Conservation (phyloP, 2,113 vertebrate genomes). For the Amblyornis subalaris region DNA sequence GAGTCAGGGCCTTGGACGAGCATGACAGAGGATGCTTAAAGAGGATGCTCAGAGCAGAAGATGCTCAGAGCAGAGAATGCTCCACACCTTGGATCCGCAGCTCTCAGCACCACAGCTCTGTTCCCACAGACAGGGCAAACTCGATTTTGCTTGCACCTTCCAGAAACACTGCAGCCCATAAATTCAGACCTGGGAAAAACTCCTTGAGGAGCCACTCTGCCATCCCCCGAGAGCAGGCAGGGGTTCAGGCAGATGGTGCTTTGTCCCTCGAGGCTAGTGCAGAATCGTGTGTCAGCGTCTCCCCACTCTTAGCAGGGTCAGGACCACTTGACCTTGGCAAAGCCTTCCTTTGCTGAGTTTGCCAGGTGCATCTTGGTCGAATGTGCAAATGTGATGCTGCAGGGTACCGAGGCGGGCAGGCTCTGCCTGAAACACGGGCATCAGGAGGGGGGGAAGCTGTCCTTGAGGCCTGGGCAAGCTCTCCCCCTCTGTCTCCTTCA, state of each 20-base stretch:
- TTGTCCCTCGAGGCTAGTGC: neutral
- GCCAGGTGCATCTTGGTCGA: rapidly evolving
- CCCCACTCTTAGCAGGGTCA: neutral
- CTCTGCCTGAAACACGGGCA: neutral
- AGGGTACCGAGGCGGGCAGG: neutral
- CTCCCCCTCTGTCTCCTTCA: neutral
- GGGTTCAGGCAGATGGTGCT: neutral
- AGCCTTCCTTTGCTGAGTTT: neutral
- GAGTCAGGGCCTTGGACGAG: neutral
- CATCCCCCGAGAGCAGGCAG: neutral
- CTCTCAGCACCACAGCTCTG: neutral
- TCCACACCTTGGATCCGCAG: rapidly evolving
- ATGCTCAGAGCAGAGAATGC: neutral
- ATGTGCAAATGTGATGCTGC: neutral
- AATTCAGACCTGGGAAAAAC: neutral
- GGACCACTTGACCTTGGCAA: neutral
- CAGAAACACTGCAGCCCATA: neutral
- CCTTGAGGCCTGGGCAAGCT: neutral
- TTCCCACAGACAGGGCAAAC: neutral
- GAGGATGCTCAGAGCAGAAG: neutral
- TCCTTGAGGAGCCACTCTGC: neutral
- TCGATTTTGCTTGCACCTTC: neutral
- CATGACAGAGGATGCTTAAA: neutral
- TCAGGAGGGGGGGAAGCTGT: neutral
- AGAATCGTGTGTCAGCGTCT: rapidly evolving